Evolutionary conservation across 2,113 vertebrate species (phyloP), one percentile per base, ranked within the genome.

Genomic region (Colossoma macropomum): DNA sequence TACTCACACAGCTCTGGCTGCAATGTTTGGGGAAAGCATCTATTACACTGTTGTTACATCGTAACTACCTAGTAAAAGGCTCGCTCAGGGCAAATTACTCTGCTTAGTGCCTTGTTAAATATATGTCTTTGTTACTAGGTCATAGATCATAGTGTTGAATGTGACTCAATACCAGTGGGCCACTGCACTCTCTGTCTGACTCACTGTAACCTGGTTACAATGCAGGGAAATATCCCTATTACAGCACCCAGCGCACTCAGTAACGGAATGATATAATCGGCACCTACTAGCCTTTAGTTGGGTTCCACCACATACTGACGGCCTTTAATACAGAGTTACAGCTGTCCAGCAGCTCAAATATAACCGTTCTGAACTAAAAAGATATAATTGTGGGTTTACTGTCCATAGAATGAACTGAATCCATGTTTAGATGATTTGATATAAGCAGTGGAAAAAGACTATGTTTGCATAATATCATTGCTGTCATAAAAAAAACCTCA

Each of bases 81-180:
- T 73, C 27, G 38, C 27, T 1, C 12, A 45, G 17, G 45, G 30
- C 59, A 66, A 6, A 50, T 1, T 59, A 41, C 75, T 69, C 56
- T 77, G 73, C 41, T 25, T n/a, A 28, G 4, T 11, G 27, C 27
- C 68, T 70, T 78, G 59, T 83, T 75, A 83, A 70, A 45, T 71
- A 13, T 41, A 16, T 54, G 45, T 25, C 80, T 69, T 28, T 70
- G 76, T 86, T 75, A 79, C 72, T 69, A 60, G 11, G 23, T 68
- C 56, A 78, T 82, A 75, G 75, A 79, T 83, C 63, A 66, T 66
- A 25, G 80, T 63, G 62, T 27, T 70, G 80, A 86, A 38, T 69
- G 30, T 77, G 74, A 76, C 48, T 72, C 68, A 65, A 27, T 75
- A 82, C 71, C 65, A 59, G 62, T 6, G 27, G 65, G 71, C 60